A percentile compares a stretch with the other conserved stretches of the same genome.
Evolutionary conservation across 2,113 vertebrate genomes (phyloP).

Genomic region (Caloenas nicobarica): DNA sequence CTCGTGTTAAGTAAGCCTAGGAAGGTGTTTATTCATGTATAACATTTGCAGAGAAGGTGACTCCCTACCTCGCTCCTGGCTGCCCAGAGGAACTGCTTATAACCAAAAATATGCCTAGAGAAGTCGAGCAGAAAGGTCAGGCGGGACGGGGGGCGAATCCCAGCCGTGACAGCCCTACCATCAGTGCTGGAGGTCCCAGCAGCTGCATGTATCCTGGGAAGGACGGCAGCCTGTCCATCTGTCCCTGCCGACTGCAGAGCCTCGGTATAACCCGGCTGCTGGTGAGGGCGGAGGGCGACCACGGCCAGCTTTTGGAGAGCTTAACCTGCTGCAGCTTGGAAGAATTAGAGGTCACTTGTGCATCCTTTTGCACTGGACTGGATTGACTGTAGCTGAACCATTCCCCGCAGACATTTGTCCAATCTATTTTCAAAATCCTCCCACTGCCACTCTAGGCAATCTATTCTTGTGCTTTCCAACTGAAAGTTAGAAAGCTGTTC

Average conservation of each 20-base stretch:
- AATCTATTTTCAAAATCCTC: conserved; percentile 67
- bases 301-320: not conserved
- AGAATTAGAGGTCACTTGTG: not conserved
- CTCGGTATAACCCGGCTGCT: fast-evolving
- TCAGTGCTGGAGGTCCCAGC: fast-evolving
- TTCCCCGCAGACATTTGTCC: conserved; percentile 43
- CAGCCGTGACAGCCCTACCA: not conserved
- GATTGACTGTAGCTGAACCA: not conserved
- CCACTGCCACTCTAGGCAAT: conserved; percentile 58
- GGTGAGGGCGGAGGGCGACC: fast-evolving
- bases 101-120: not conserved
- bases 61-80: conserved; percentile 6
- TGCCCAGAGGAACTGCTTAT: conserved; percentile 25
- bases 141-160: fast-evolving
- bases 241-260: fast-evolving
- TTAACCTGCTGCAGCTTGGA: fast-evolving
- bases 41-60: conserved; percentile 56
- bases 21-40: conserved; percentile 56
- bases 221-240: fast-evolving
- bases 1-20: conserved; percentile 17
- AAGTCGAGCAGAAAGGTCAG: conserved; percentile 2
- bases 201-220: fast-evolving
- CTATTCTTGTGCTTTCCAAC: conserved; percentile 49
- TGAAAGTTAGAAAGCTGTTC: conserved; percentile 59
- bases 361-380: not conserved